Conservation (phyloP, 2,113 vertebrate species). For the Bubalus kerabau region DNA sequence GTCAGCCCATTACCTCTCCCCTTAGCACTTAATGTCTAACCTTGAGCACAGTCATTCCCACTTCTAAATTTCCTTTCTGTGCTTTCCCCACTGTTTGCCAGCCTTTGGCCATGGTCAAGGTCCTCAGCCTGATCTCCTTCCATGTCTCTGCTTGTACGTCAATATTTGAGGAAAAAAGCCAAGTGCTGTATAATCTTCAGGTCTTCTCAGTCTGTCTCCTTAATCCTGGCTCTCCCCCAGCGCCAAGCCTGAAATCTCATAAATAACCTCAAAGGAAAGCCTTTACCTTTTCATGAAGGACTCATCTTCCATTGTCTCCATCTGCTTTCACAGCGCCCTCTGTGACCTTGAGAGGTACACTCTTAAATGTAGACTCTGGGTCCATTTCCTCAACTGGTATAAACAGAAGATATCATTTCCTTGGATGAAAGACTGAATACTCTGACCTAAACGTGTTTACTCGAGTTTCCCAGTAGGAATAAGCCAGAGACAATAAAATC, state of each 20-base stretch:
- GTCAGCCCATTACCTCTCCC: background rate
- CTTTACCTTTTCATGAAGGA: background rate
- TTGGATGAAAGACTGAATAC: background rate
- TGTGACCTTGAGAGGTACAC: background rate
- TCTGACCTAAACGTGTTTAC: background rate
- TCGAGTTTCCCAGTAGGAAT: background rate
- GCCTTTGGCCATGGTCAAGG: background rate
- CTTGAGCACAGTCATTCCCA: background rate
- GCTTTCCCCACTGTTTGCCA: background rate
- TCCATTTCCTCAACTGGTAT: background rate
- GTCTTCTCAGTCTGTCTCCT: background rate
- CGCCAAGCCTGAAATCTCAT: background rate
- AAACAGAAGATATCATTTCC: background rate
- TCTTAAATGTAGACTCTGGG: background rate
- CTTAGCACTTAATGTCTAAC: background rate
- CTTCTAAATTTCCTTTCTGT: background rate
- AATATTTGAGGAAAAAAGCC: background rate
- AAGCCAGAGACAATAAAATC: background rate
- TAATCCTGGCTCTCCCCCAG: background rate
- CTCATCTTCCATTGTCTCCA: background rate
- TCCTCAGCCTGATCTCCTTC: background rate
- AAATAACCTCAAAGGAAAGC: background rate
- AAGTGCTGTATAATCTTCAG: background rate
- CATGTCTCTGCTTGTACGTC: fast-evolving
- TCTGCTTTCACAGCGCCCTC: background rate